Evolutionary conservation across 2,113 vertebrate species (phyloP), one percentile per base, ranked within the genome.

Genomic region (Ammodytes dubius): DNA sequence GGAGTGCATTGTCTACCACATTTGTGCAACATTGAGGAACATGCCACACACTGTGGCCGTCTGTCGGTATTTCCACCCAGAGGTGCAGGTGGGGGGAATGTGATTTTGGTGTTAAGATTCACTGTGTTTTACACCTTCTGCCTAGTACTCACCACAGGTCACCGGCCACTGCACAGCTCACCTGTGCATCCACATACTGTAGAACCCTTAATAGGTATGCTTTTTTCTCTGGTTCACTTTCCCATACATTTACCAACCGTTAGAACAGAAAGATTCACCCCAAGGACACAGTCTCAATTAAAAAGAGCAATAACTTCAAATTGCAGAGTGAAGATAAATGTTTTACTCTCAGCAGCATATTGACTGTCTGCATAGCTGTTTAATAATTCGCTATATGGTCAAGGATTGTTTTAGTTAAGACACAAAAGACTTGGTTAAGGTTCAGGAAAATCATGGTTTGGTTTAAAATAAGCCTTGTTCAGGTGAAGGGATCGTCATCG

Each of bases 21-120:
- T 81, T 81, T 59, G 60, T 3, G 7, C 64, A 37, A n/a, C 71
- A 63, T 13, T 42, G 50, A 54, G 64, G 65, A 43, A 80, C 71
- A 80, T 66, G 60, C 54, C 60, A 66, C 65, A 47, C 52, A 15
- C 42, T 73, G 69, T 1, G 9, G 15, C 58, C 14, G 40, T 60
- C 70, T 53, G 46, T 53, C 78, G 73, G 8, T 64, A 37, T 79
- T 74, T 69, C 43, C 63, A 59, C 17, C 1, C 8, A 61, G 58
- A 75, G 47, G 15, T 43, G 67, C 49, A 65, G 27, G 60, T 40
- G 12, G 49, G 46, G 42, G 42, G 67, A 65, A n/a, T 67, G 77
- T 76, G 67, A 77, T 85, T 85, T 85, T 12, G 5, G 68, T 76
- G 59, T 81, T 77, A 81, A 66, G 60, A 76, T 37, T 85, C 46